Evolutionary conservation across 1,140 invertebrate genomes (phyloP), one percentile per base, ranked within the genome.

Genomic region (Planococcus citri): DNA sequence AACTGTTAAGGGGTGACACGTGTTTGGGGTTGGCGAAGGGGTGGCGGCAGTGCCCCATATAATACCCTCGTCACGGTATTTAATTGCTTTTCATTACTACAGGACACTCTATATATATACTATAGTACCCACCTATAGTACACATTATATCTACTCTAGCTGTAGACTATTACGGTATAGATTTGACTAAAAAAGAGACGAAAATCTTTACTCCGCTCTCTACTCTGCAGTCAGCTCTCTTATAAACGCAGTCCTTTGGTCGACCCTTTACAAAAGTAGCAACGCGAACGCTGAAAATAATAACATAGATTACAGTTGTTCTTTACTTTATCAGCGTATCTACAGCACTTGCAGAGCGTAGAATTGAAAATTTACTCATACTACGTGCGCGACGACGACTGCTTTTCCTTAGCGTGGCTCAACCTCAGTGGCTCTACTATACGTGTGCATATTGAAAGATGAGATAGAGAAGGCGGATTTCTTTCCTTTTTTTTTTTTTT

Each of bases 41-140:
- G n/a, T 20, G 41, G 6, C n/a, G 41, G 41, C 41, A 20, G 41
- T 51, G n/a, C 41, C n/a, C 41, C 41, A 51, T 51, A 51, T 51
- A 51, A 51, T 51, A 51, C 41, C 41, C 41, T 51, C 41, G 41
- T 51, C 41, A 51, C 41, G 41, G 41, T 51, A 51, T 51, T 51
- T 51, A 51, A 51, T 51, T 51, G 41, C 41, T 4, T 51, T 51
- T 51, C 41, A 51, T 51, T 51, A 37, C 33, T 8, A 14, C 41
- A 20, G 41, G 41, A 51, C 41, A 51, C 41, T 9, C 6, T 51
- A n/a, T 20, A 33, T 33, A 33, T n/a, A n/a, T n/a, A n/a, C n/a
- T n/a, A n/a, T n/a, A n/a, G n/a, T n/a, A n/a, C n/a, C n/a, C n/a
- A n/a, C n/a, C n/a, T n/a, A 33, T 33, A 33, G 29, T 33, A 12